Base-by-base conservation (phyloP, 2,888 invertebrate genomes). In the Drosophila tripunctata region DNA sequence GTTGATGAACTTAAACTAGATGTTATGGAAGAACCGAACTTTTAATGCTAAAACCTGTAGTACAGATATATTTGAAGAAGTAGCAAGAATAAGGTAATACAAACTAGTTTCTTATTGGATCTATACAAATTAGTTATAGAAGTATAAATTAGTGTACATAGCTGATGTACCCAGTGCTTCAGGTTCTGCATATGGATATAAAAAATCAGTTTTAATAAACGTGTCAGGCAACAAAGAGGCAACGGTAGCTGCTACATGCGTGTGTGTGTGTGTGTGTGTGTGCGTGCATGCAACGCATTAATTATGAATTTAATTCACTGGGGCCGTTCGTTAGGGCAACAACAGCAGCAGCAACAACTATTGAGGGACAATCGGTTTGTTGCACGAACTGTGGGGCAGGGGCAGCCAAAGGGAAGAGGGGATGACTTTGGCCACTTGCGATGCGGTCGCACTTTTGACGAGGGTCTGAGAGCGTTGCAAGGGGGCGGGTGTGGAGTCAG, bases 211-310 rank as follows among this genome's bases (percentile, higher is more conserved):
- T 84, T 87, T 87, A 84, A 81, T 81, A 81, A 84, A 84, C 87
- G 75, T 78, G 87, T 74, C 80, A 77, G 70, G 81, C 80, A 87
- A 86, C 81, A 80, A 87, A 73, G 68, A 74, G 85, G 67, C 88
- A 76, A 86, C 86, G 76, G 76, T 83, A 83, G 87, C 87, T 58
- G 87, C 74, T 77, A 79, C 63, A 72, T 81, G 79, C 67, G 64
- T 67, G 64, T 77, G 72, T 48, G 58, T 55, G 62, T 48, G 66
- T 45, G 65, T 33, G 57, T 80, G 62, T 77, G 70, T 73, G 67
- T 87, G 88, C 88, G 87, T 84, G 88, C 88, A 87, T 88, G 85
- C 87, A 88, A 88, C 84, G 87, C 84, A 85, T 85, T 85, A 84
- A 85, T 85, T 85, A 85, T 88, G 84, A 88, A 88, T 88, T 81